Evolutionary conservation across 2,797 vertebrate species (phyloP).

Genomic region (Acanthopagrus latus): DNA sequence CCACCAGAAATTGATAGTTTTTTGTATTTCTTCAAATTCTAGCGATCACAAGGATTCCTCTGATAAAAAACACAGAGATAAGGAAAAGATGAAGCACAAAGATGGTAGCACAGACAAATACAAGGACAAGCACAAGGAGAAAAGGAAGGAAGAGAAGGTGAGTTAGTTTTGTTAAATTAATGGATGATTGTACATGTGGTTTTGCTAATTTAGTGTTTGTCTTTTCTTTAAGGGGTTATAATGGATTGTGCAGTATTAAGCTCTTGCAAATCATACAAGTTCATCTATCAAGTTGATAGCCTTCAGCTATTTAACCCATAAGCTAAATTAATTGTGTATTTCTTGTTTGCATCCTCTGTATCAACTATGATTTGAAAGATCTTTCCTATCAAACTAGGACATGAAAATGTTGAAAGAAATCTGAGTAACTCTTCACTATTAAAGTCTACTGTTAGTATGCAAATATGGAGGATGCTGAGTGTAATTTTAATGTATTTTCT

Average conservation of each 20-base stretch:
- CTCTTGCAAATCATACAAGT: background rate
- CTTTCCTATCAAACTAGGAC: background rate
- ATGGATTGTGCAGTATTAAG: background rate
- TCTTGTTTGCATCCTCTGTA: background rate
- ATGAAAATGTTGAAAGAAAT: background rate
- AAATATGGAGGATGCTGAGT: background rate
- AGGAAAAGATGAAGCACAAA: constrained; percentile 90
- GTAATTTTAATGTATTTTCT: background rate
- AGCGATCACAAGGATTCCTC: constrained; percentile 94
- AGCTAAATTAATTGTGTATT: background rate
- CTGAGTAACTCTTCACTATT: background rate
- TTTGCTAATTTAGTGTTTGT: constrained; percentile 8
- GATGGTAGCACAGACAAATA: constrained; percentile 94
- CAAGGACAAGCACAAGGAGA: constrained; percentile 91
- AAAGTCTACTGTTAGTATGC: background rate
- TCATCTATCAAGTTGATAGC: background rate
- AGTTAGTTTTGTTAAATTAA: constrained; percentile 30
- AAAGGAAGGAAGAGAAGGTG: constrained; percentile 95
- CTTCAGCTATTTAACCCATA: background rate
- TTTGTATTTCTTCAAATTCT: constrained; percentile 38
- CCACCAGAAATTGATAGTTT: background rate
- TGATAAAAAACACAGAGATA: constrained; percentile 97
- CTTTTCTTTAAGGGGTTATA: no score
- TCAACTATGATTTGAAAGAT: background rate
- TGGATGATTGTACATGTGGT: background rate